phyloP scores from a whole-genome alignment of 2,888 invertebrate genomes.

The Pyrochroa serraticornis region DNA sequence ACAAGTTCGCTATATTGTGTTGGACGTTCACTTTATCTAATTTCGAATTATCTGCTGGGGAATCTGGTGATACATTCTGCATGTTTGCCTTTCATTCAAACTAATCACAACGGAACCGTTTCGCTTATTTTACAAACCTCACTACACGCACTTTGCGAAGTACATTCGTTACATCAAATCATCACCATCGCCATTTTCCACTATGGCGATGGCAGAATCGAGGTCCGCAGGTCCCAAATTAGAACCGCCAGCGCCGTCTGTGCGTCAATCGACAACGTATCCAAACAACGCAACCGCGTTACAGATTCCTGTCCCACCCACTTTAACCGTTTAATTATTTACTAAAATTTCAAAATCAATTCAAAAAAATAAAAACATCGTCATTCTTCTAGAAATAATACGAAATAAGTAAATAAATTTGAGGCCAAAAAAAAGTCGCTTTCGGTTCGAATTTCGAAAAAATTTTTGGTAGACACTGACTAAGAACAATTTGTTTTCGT shows the following conservation, averaged over 20 bases:
- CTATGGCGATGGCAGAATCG: slow-evolving; percentile 66
- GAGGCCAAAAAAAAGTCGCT: no score
- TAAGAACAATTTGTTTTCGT: no score
- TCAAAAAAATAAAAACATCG: no score
- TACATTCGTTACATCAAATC: slow-evolving; percentile 70
- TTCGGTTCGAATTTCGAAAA: no score
- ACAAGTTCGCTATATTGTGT: slow-evolving; percentile 71
- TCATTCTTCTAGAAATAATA: no score
- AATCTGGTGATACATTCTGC: slow-evolving; percentile 87
- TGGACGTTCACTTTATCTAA: slow-evolving; percentile 77
- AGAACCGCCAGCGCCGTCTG: slow-evolving; percentile 24
- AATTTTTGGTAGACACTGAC: no score
- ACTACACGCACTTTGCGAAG: slow-evolving; percentile 57
- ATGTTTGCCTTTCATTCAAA: slow-evolving; percentile 77
- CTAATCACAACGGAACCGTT: slow-evolving; percentile 60
- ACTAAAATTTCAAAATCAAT: no score
- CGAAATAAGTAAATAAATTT: no score
- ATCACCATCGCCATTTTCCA: slow-evolving; percentile 74
- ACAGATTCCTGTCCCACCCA: no score
- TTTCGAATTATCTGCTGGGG: slow-evolving; percentile 79
- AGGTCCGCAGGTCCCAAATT: slow-evolving; percentile 44
- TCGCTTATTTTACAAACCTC: slow-evolving; percentile 45
- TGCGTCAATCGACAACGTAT: not conserved
- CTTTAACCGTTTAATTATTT: no score
- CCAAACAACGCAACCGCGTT: not conserved